These are phyloP conservation scores for Petroica traversi DNA, from an alignment of 2,113 vertebrate genomes.

Conservation along the genomic window DNA sequence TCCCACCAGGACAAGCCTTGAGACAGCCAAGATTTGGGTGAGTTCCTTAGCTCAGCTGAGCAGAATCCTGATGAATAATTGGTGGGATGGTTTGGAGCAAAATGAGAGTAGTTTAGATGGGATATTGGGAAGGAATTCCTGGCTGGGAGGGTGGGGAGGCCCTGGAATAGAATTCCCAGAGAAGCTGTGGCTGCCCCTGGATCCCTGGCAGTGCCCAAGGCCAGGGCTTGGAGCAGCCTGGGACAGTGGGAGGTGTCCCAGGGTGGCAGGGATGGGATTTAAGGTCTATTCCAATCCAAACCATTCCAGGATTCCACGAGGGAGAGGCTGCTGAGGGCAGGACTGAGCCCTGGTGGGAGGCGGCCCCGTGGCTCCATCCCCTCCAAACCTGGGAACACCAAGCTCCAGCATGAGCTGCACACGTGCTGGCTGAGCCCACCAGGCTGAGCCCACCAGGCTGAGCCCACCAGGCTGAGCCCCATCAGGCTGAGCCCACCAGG, in stretches of 20 bases:
- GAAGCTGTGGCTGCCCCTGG: not conserved
- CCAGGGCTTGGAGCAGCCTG: not conserved
- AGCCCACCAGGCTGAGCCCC: too few species aligned
- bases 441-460: too few species aligned
- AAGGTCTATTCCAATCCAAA: not conserved
- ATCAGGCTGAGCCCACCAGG: too few species aligned
- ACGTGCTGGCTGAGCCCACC: not conserved
- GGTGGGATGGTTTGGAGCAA: not conserved
- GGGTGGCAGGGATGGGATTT: accelerated
- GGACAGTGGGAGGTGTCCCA: accelerated
- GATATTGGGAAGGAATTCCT: not conserved
- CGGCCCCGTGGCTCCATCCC: accelerated
- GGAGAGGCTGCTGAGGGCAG: not conserved
- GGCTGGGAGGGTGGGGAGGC: accelerated
- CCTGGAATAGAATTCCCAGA: not conserved
- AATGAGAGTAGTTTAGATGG: not conserved
- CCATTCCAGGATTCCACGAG: accelerated
- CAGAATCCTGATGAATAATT: accelerated
- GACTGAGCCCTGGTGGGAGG: accelerated
- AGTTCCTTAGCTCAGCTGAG: not conserved
- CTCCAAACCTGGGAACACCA: not conserved
- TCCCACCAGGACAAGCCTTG: not conserved
- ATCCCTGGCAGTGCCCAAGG: not conserved
- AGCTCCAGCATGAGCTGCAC: not conserved
- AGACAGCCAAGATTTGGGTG: accelerated